Evolutionary conservation across 2,888 invertebrate genomes (phyloP).

Genomic region (Onchidella celtica): DNA sequence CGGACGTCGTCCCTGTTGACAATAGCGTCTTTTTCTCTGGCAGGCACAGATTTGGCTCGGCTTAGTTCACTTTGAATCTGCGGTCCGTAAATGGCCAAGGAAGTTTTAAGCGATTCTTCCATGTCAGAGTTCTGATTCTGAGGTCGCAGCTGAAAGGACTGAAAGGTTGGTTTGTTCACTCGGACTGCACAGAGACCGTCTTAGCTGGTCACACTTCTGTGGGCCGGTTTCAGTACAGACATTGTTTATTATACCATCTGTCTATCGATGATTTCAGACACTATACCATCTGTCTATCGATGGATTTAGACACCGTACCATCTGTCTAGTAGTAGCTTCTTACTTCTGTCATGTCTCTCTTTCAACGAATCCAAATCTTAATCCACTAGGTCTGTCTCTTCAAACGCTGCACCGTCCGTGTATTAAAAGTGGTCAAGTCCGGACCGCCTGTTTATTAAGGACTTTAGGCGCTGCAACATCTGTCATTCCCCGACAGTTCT

Average conservation of each 20-base stretch:
- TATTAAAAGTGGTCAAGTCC: too few species aligned
- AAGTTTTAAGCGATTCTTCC: constrained; percentile 29
- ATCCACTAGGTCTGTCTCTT: too few species aligned
- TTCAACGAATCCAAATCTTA: too few species aligned
- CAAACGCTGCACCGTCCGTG: too few species aligned
- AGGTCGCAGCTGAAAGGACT: constrained; percentile 47
- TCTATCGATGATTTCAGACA: too few species aligned
- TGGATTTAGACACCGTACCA: too few species aligned
- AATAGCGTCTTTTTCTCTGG: constrained; percentile 16
- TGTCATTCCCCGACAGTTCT: too few species aligned
- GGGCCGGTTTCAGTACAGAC: constrained; percentile 8
- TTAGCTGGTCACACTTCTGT: constrained; percentile 14
- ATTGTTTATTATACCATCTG: constrained; percentile 3
- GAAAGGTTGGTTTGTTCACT: constrained; percentile 46
- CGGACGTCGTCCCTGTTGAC: constrained; percentile 13
- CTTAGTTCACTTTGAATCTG: constrained; percentile 1
- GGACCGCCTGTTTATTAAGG: too few species aligned
- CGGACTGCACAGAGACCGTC: constrained; percentile 40
- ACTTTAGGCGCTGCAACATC: too few species aligned
- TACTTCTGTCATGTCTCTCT: too few species aligned
- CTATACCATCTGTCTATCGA: too few species aligned
- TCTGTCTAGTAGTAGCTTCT: too few species aligned
- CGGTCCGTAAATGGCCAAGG: constrained; percentile 43
- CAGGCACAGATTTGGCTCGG: constrained; percentile 31
- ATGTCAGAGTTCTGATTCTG: constrained; percentile 36